These are phyloP conservation scores for Ylistrum balloti DNA, from an alignment of 1,140 invertebrate genomes.

Conservation along the genomic window DNA sequence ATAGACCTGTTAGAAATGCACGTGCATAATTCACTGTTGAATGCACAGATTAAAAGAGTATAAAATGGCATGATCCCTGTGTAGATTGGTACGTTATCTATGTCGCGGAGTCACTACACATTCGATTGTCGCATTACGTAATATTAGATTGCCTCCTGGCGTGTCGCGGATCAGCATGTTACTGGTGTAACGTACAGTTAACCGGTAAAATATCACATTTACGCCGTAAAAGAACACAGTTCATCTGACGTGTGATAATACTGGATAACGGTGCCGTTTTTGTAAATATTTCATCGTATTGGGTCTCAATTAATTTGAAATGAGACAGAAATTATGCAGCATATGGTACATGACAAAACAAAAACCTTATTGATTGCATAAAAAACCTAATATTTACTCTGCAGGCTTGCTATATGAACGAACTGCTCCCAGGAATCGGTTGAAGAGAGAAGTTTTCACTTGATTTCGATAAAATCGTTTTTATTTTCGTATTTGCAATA, in stretches of 20 bases:
- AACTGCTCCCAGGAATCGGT: too few relatives aligned
- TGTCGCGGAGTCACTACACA: background rate
- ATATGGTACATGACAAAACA: too few relatives aligned
- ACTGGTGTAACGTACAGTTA: too few relatives aligned
- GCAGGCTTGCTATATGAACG: too few relatives aligned
- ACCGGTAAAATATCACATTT: background rate
- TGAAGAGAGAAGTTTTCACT: too few relatives aligned
- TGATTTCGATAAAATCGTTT: too few relatives aligned
- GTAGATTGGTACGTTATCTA: background rate
- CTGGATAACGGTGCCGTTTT: background rate
- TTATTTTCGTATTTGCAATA: too few relatives aligned
- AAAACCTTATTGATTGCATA: too few relatives aligned
- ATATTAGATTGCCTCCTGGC: background rate
- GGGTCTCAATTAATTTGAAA: too few relatives aligned
- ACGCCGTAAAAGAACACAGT: background rate
- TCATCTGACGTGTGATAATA: background rate
- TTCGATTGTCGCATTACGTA: background rate
- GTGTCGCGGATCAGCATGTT: too few relatives aligned
- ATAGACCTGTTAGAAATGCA: background rate
- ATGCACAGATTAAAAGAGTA: background rate
- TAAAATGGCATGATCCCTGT: background rate
- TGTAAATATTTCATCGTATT: background rate
- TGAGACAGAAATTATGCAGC: too few relatives aligned
- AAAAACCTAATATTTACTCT: too few relatives aligned
- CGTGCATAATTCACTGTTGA: background rate